A percentile compares a stretch with the other conserved stretches of the same genome.
Conservation (phyloP, 2,113 vertebrate species). For the Seriola dumerili region DNA sequence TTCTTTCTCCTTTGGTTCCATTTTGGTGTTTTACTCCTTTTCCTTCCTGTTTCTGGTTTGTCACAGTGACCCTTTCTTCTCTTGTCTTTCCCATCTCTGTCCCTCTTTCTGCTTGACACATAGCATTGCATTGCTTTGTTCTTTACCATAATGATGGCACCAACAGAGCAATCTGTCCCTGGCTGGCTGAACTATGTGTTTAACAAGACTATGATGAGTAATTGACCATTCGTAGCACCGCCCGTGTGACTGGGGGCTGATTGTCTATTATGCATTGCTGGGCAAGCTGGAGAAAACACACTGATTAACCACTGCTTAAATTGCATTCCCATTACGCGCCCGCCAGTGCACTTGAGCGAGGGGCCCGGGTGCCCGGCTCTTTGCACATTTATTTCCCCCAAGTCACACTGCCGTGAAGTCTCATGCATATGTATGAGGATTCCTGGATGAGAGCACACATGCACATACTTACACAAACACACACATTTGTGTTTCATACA, state of each 20-base stretch:
- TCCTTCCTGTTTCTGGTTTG: slow-evolving; percentile 34
- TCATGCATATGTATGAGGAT: slow-evolving; percentile 76
- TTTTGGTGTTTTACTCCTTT: slow-evolving; percentile 44
- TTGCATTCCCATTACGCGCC: slow-evolving; percentile 74
- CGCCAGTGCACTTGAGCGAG: slow-evolving; percentile 70
- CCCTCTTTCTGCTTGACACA: slow-evolving; percentile 41
- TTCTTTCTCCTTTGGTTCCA: slow-evolving; percentile 44
- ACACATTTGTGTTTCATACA: slow-evolving; percentile 25
- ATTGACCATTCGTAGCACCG: slow-evolving; percentile 81
- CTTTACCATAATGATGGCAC: slow-evolving; percentile 75
- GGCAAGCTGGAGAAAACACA: slow-evolving; percentile 77
- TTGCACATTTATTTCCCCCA: slow-evolving; percentile 71
- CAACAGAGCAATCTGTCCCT: slow-evolving; percentile 75
- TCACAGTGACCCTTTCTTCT: slow-evolving; percentile 44
- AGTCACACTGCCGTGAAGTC: slow-evolving; percentile 67
- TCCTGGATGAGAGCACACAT: slow-evolving; percentile 47
- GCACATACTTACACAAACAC: slow-evolving; percentile 51
- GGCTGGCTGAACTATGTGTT: slow-evolving; percentile 78
- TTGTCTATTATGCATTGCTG: slow-evolving; percentile 82
- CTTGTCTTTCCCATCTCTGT: slow-evolving; percentile 20
- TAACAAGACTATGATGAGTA: slow-evolving; percentile 84
- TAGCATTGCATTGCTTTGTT: slow-evolving; percentile 69
- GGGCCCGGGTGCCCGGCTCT: slow-evolving; percentile 56
- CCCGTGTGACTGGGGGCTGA: slow-evolving; percentile 76
- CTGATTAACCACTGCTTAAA: slow-evolving; percentile 82